These are phyloP conservation scores for Rhorus exstirpatorius DNA, from an alignment of 2,888 invertebrate species.

Conservation along the genomic window DNA sequence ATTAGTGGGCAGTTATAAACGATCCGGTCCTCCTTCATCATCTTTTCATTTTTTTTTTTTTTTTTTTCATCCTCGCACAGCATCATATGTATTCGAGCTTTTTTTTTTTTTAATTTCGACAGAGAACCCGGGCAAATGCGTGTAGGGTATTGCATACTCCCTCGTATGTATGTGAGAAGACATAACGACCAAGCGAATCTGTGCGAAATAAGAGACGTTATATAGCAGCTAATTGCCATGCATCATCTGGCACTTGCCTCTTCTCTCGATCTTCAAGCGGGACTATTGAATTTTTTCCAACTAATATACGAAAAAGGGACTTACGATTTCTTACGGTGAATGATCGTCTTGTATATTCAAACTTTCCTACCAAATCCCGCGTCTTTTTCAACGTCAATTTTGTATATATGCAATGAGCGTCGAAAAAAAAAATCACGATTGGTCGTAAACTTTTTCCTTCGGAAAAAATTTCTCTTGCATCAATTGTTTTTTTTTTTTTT, in stretches of 20 bases:
- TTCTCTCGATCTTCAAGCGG: background rate
- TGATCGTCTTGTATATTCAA: no score
- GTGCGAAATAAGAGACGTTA: conserved; percentile 40
- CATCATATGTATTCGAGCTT: conserved; percentile 41
- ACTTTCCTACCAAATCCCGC: no score
- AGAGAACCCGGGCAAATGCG: conserved; percentile 43
- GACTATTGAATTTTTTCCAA: background rate
- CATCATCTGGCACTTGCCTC: conserved; percentile 46
- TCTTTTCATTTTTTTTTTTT: conserved; percentile 53
- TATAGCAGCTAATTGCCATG: conserved; percentile 57
- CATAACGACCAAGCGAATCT: conserved; percentile 31
- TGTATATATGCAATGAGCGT: no score
- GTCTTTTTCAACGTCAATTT: background rate
- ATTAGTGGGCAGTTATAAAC: conserved; percentile 84
- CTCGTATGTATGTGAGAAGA: background rate
- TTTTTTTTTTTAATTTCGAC: conserved; percentile 32
- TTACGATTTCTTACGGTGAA: no score
- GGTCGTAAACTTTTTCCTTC: no score
- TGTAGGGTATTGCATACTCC: conserved; percentile 32
- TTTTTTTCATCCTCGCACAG: conserved; percentile 72
- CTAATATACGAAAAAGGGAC: background rate
- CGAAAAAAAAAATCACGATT: no score
- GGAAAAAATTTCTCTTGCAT: no score
- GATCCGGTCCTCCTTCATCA: conserved; percentile 77
- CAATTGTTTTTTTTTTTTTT: conserved; percentile 5